Conservation (phyloP, 2,113 vertebrate genomes). For the Otolemur garnettii region DNA sequence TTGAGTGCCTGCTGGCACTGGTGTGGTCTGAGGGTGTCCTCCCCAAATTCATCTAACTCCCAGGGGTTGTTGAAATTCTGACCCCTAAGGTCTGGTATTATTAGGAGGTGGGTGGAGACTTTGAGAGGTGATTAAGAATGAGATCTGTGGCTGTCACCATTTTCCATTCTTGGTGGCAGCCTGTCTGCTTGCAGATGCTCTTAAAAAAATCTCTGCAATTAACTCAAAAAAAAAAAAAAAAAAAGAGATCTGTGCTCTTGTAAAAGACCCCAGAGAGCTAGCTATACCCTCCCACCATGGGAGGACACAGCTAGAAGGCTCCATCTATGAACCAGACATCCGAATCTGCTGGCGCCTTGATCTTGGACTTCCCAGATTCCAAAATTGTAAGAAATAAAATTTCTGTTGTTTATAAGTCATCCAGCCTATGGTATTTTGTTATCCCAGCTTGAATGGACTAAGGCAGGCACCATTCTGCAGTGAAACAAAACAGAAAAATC, state of each 20-base stretch:
- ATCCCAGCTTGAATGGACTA: background rate
- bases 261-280: background rate
- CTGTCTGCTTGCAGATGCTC: no score
- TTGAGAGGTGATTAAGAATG: background rate
- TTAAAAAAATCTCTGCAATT: no score
- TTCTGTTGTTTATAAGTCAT: background rate
- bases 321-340: background rate
- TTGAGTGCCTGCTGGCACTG: background rate
- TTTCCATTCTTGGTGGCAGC: no score
- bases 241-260: background rate
- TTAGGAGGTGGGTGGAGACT: background rate
- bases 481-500: background rate
- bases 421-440: background rate
- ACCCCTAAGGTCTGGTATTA: background rate
- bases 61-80: background rate
- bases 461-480: background rate
- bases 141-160: background rate
- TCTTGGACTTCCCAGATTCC: background rate
- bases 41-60: background rate
- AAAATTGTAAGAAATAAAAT: background rate
- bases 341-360: background rate
- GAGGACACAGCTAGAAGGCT: accelerated
- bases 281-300: background rate
- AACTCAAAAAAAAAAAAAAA: background rate
- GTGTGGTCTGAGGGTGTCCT: background rate